Base-by-base conservation (phyloP, 2,113 vertebrate species). In the Crotalus helleri region DNA sequence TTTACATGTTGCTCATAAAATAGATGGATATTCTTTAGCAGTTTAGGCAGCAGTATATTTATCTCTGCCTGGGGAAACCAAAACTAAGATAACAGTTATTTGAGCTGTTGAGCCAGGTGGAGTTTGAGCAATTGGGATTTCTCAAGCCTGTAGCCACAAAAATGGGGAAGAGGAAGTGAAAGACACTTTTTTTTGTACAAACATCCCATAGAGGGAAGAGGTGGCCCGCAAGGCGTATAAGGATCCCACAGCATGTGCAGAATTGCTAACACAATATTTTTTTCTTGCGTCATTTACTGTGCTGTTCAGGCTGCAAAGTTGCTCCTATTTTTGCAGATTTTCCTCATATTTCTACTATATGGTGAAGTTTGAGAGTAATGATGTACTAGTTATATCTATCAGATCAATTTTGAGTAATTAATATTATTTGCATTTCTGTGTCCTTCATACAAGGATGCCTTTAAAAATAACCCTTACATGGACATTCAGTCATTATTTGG, bases 121-220 rank as follows among this genome's bases (percentile, higher is more conserved):
- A 33, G 2, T 91, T 53, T 94, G 74, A 96, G 91, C 91, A 94
- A 90, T 87, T 95, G 93, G 39, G 61, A 94, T 97, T 97, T 97
- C 95, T 95, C 93, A 96, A 94, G 87, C 95, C 69, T 89, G 92
- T 95, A 91, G 93, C 96, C 96, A 88, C 96, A 95, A 87, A 96
- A 97, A 95, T 95, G 87, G 95, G 95, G 95, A 97, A 96, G 94
- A 89, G 91, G 90, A 97, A 97, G 88, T 90, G 94, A 95, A 94
- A 95, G 91, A 59, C 85, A 29, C n/a, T 53, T 92, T 57, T 85
- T 49, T 92, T 0, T 90, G 90, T 87, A 0, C 0, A 95, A 91
- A 91, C 54, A 85, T 89, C 39, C 64, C 15, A 1, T 55, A 92
- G 39, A 51, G 49, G 69, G 86, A 90, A 89, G 90, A 91, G 15